These are phyloP conservation scores for Smutsia gigantea DNA, from an alignment of 2,797 vertebrate species.

Conservation along the genomic window DNA sequence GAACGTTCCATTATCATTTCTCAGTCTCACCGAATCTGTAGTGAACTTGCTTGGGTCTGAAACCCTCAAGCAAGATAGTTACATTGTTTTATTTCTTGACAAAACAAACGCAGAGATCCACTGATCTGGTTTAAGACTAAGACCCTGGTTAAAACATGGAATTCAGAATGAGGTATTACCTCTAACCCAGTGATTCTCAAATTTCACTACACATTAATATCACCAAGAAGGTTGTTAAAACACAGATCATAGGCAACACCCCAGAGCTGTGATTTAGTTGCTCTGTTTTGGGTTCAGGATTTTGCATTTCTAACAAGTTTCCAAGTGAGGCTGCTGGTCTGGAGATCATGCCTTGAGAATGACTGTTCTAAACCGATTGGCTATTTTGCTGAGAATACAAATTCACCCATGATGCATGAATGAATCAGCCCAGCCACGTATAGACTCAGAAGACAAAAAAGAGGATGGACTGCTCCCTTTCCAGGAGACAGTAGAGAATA, in stretches of 20 bases:
- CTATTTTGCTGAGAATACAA: neutral
- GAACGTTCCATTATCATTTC: no score
- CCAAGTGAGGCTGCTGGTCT: neutral
- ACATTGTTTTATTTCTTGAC: constrained; percentile 27
- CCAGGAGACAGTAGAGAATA: neutral
- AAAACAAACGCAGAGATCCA: constrained; percentile 34
- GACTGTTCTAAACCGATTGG: neutral
- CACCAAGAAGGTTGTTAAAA: neutral
- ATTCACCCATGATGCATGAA: neutral
- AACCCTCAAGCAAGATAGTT: no score
- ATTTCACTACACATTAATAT: neutral
- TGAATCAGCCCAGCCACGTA: neutral
- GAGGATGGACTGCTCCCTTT: neutral
- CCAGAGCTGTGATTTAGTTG: neutral
- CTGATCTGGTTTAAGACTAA: constrained; percentile 25
- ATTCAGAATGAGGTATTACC: neutral
- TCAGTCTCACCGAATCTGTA: no score
- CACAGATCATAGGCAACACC: neutral
- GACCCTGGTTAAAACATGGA: neutral
- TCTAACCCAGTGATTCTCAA: neutral
- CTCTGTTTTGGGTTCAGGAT: neutral
- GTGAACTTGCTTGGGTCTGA: no score
- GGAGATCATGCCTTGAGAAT: neutral
- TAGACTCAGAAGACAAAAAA: neutral
- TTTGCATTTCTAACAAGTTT: neutral